phyloP scores from a whole-genome alignment of 2,888 invertebrate genomes.

The Rhaphigaster nebulosa region DNA sequence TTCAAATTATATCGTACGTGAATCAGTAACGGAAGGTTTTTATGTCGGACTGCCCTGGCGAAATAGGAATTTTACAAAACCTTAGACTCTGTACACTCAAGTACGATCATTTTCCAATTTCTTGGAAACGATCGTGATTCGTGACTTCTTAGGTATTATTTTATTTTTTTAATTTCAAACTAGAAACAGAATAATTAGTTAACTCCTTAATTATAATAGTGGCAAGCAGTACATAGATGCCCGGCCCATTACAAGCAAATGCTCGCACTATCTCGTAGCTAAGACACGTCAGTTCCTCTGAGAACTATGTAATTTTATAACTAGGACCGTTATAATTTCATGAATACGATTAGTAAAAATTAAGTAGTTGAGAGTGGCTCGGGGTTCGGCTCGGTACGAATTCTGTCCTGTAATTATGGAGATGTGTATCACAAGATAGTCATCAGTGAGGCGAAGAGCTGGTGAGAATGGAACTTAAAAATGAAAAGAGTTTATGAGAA shows the following conservation, averaged over 20 bases:
- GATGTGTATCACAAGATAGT: not conserved
- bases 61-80: not conserved
- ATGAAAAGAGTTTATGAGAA: constrained; percentile 15
- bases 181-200: not conserved
- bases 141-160: not conserved
- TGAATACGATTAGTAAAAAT: constrained; percentile 32
- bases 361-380: not conserved
- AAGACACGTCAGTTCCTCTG: not conserved
- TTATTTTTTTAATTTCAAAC: not conserved
- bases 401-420: constrained; percentile 18
- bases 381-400: not conserved
- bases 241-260: not conserved
- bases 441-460: not conserved
- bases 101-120: too few relatives aligned
- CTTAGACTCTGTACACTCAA: not conserved
- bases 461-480: not conserved
- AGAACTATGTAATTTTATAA: constrained; percentile 18
- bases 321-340: not conserved
- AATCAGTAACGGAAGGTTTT: not conserved
- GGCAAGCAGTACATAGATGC: not conserved
- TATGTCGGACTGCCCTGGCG: not conserved
- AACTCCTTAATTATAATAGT: not conserved
- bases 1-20: not conserved
- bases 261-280: not conserved
- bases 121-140: too few relatives aligned